Percentiles rank a stretch among this genome's conserved stretches.
These are phyloP conservation scores for Augochlorella aurata DNA, from an alignment of 2,888 invertebrate species.

Conservation along the genomic window DNA sequence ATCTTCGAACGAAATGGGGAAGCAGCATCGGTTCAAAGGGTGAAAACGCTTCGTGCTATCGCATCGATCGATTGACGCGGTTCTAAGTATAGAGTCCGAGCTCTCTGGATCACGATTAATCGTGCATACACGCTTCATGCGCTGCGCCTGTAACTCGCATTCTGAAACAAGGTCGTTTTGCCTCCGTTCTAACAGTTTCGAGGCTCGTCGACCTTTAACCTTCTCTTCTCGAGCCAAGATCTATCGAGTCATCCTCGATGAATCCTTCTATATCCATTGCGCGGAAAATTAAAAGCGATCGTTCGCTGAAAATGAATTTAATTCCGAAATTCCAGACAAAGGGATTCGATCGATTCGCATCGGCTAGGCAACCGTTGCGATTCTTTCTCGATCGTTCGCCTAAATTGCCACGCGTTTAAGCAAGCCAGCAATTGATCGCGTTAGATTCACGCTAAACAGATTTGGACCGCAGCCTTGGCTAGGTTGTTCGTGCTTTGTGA, in stretches of 20 bases:
- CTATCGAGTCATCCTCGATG: background rate
- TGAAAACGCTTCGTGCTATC: background rate
- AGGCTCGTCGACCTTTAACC: background rate
- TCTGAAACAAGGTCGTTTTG: background rate
- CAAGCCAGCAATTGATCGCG: conserved; percentile 28
- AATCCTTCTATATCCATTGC: background rate
- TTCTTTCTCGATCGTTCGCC: conserved; percentile 17
- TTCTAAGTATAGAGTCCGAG: background rate
- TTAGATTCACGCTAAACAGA: conserved; percentile 33
- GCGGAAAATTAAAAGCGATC: too few species aligned
- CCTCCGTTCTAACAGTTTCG: background rate
- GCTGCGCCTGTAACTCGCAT: background rate
- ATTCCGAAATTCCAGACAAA: background rate
- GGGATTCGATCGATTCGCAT: background rate
- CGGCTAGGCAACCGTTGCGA: background rate
- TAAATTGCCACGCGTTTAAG: conserved; percentile 23
- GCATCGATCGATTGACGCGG: conserved; percentile 7
- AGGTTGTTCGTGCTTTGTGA: conserved; percentile 49
- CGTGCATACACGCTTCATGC: conserved; percentile 1
- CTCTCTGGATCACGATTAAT: background rate
- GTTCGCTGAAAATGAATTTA: background rate
- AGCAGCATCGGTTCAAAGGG: background rate
- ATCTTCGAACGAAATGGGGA: background rate
- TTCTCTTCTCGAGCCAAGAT: background rate
- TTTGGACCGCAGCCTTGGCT: conserved; percentile 19